Base-by-base conservation (phyloP, 2,888 invertebrate species). In the Linnaemya tessellans region DNA sequence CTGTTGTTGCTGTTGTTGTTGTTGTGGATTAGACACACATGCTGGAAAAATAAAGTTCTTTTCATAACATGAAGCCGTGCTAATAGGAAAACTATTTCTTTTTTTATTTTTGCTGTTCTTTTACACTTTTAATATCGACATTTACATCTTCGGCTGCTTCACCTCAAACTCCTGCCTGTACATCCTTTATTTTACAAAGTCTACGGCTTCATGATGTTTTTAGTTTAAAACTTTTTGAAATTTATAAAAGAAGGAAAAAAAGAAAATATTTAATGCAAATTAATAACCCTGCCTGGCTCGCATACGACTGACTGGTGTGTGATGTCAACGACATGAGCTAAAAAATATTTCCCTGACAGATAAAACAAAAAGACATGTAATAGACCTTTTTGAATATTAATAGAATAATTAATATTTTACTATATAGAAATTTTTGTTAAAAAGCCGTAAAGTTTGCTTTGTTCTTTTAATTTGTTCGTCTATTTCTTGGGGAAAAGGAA, bases 341-440 rank as follows among this genome's bases (percentile, higher is more conserved):
- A 73, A 54, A 73, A 75, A 58, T 30, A 71, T 11, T 35, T 79
- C 67, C 67, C 41, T 65, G 22, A n/a, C 15, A 75, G 51, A 60
- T 77, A 65, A 58, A 64, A 65, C 18, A 22, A 43, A 51, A 58
- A 64, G 18, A 9, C 49, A 79, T 60, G 68, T 41, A 71, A 54
- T 18, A 73, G 68, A 83, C 80, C 86, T 78, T 80, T 83, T 86
- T 86, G 86, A 85, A 85, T 85, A 85, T 85, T 85, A 79, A 85
- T 85, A 60, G 85, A 85, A 85, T 85, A 78, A 74, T 85, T 79
- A 81, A 85, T 85, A 79, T 79, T 75, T 85, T 20, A 75, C 18
- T 74, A 51, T n/a, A n/a, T n/a, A n/a, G 60, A 2, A 30, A 77
- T 20, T 67, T 54, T 49, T 71, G 18, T 75, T 54, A 25, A 75